Percentiles rank a stretch among this genome's conserved stretches.
These are phyloP conservation scores for Stenopsyche tienmushanensis DNA, from an alignment of 1,140 invertebrate genomes.

Conservation along the genomic window DNA sequence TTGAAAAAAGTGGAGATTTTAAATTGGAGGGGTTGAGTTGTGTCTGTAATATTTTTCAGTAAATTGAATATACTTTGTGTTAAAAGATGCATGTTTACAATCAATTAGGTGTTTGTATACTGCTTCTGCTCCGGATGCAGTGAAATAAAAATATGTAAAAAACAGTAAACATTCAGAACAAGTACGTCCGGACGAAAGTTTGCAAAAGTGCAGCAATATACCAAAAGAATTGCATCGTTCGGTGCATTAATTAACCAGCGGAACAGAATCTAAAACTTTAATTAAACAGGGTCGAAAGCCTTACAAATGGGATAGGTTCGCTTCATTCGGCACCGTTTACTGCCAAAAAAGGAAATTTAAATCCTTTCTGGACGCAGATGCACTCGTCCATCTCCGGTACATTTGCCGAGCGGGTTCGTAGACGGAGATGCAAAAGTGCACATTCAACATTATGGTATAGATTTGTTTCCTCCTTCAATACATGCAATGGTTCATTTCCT, in stretches of 20 bases:
- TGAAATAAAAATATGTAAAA: too few relatives aligned
- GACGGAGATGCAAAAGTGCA: background rate
- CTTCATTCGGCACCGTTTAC: background rate
- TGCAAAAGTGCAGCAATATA: conserved; percentile 9
- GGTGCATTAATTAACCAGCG: conserved; percentile 22
- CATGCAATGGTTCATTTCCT: background rate
- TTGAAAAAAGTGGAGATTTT: too few relatives aligned
- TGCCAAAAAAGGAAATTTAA: background rate
- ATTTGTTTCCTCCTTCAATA: background rate
- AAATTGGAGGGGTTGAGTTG: too few relatives aligned
- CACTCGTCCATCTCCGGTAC: background rate
- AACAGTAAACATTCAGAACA: too few relatives aligned
- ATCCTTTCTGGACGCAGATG: background rate
- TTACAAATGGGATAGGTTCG: background rate
- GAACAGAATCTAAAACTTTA: conserved; percentile 16
- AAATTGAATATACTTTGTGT: too few relatives aligned
- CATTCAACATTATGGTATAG: background rate
- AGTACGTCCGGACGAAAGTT: background rate
- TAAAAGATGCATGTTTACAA: too few relatives aligned
- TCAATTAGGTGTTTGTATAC: too few relatives aligned
- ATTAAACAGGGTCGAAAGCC: conserved; percentile 18
- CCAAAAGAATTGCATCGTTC: conserved; percentile 20
- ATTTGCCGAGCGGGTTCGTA: background rate
- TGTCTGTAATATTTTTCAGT: too few relatives aligned
- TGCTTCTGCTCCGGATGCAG: too few relatives aligned